Base-by-base conservation (phyloP, 2,888 invertebrate species). In the Schizotus pectinicornis region DNA sequence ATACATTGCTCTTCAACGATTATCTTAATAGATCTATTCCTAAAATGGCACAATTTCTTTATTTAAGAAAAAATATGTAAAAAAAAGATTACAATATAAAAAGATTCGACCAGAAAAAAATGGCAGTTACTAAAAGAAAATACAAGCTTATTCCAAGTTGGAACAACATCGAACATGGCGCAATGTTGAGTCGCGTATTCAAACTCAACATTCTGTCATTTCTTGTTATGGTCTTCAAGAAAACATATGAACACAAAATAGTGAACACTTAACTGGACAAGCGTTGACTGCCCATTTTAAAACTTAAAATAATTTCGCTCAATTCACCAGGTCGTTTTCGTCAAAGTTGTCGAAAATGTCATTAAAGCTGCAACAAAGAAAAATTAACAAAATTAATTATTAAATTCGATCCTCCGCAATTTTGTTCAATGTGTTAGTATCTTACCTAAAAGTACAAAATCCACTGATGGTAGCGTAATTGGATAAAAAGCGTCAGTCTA, bases 21-120 rank as follows among this genome's bases (percentile, higher is more conserved):
- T 46, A 45, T 13, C 52, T 52, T 46, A 38, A 47, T 57, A 49
- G 65, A 65, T 65, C 73, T 75, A 75, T 68, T 66, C 67, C 74
- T 75, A 75, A 74, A 77, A 78, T 78, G 78, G 78, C 78, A 78
- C 77, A 73, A 75, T 69, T 69, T 70, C 67, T 62, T 71, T 74
- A 71, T 67, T 72, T 69, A 61, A 65, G 60, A 65, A 51, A 56
- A 51, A 59, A 59, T 39, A 63, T 55, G 52, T 58, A 67, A 62
- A 66, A 65, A 65, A 64, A 56, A 59, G 31, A 51, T 46, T 68
- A 64, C 67, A 68, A 69, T 69, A 74, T 70, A 74, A 75, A 74
- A 72, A 72, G 61, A 68, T 69, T 70, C 69, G 75, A 75, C 71
- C 71, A 72, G 74, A 67, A 72, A 67, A 72, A 67, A 71, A 73